Percentiles rank a stretch among this genome's conserved stretches.
phyloP scores from a whole-genome alignment of 2,113 vertebrate species.

The Sporophila hypoxantha region DNA sequence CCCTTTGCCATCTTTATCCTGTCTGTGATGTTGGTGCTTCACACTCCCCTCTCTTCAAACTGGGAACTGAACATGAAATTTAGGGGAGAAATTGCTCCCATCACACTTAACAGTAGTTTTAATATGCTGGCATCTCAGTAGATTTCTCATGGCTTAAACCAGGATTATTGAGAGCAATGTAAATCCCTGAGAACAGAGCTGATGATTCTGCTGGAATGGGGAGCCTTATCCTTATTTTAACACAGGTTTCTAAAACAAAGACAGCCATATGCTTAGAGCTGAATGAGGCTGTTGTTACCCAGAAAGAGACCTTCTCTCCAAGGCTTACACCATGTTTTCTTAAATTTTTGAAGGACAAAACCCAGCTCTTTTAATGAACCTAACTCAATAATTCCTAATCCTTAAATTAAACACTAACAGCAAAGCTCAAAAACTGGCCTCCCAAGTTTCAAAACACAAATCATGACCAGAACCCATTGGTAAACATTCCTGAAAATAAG shows the following conservation, averaged over 20 bases:
- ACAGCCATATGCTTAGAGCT: conserved; percentile 38
- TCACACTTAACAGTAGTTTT: neutral
- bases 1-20: neutral
- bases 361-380: conserved; percentile 64
- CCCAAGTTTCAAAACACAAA: conserved; percentile 63
- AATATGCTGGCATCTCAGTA: neutral
- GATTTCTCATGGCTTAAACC: conserved; percentile 15
- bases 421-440: conserved; percentile 44
- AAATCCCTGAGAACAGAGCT: conserved; percentile 37
- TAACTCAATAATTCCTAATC: conserved; percentile 68
- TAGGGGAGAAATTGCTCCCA: neutral
- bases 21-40: neutral
- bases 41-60: neutral
- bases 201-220: conserved; percentile 18
- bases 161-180: neutral
- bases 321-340: conserved; percentile 54
- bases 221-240: conserved; percentile 19
- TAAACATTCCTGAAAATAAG: conserved; percentile 67
- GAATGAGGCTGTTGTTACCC: conserved; percentile 51
- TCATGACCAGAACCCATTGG: conserved; percentile 53
- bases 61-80: neutral
- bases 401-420: conserved; percentile 62
- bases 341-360: conserved; percentile 56
- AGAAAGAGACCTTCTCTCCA: conserved; percentile 26
- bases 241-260: conserved; percentile 45